phyloP scores from a whole-genome alignment of 2,888 invertebrate species.

The Acleris sparsana region DNA sequence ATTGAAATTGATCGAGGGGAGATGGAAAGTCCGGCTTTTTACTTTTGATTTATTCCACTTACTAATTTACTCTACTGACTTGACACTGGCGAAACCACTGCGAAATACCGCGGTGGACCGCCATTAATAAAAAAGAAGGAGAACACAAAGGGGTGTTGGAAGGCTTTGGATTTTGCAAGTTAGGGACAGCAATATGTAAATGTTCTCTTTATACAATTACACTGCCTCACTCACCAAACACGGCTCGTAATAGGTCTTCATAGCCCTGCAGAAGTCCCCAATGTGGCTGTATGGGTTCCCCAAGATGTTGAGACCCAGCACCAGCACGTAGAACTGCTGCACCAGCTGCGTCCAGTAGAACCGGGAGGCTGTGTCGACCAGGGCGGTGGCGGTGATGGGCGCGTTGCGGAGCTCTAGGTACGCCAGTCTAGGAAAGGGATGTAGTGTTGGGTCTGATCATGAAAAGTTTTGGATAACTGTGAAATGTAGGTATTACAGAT shows the following conservation, averaged over 20 bases:
- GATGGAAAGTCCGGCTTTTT: too few relatives aligned
- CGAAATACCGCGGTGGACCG: too few relatives aligned
- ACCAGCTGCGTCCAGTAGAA: constrained; percentile 89
- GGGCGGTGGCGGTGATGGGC: constrained; percentile 73
- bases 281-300: constrained; percentile 90
- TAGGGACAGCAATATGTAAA: too few relatives aligned
- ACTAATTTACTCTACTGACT: too few relatives aligned
- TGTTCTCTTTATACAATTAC: too few relatives aligned
- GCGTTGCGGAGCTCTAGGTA: constrained; percentile 86
- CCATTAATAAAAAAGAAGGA: too few relatives aligned
- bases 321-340: constrained; percentile 91
- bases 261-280: constrained; percentile 84
- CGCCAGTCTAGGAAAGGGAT: constrained; percentile 81
- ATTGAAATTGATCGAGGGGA: too few relatives aligned
- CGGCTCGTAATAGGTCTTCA: constrained; percentile 86
- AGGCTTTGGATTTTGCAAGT: too few relatives aligned
- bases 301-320: constrained; percentile 90
- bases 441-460: background rate
- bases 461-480: background rate
- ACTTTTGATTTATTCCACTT: too few relatives aligned
- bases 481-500: too few relatives aligned
- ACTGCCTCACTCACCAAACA: constrained; percentile 71
- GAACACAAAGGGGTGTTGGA: too few relatives aligned
- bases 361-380: constrained; percentile 81
- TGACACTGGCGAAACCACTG: too few relatives aligned